Base-by-base conservation (phyloP, 2,113 vertebrate species). In the Mugil cephalus region DNA sequence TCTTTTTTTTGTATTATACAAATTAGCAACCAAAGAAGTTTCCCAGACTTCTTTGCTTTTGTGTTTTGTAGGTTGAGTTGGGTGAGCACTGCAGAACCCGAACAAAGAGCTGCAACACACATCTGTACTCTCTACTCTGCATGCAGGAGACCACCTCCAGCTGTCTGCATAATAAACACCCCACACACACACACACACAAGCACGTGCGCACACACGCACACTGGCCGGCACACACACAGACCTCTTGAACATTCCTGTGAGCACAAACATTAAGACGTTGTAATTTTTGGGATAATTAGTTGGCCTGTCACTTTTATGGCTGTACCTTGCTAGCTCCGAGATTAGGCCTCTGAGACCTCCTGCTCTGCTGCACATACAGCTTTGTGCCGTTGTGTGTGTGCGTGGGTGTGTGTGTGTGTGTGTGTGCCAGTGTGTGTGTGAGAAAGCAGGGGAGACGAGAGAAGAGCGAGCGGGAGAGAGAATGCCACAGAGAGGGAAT, bases 251-350 rank as follows among this genome's bases (percentile, higher is more conserved):
- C 78, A 59, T 66, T 76, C 78, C 90, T 80, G 82, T 69, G 81
- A 87, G 89, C 72, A 18, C 64, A 79, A 89, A 88, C 92, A 94
- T 94, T 94, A 93, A 92, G 90, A 93, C 84, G 91, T 88, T 92
- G 90, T 94, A 94, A 95, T 94, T 95, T 93, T 93, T 66, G 75
- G 88, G 84, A 92, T 94, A 94, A 94, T 93, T 93, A 94, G 92
- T 94, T 89, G 82, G 88, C 90, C 88, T 94, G 93, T 94, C 93
- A 94, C 84, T 91, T 94, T 93, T 93, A 94, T 93, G 87, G 85
- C 85, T 85, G 85, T 92, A 91, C 90, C 89, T 93, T 85, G 84
- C 80, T 75, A 67, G 88, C 77, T 63, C 81, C 17, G 45, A 87
- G 87, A 93, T 88, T 83, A 82, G 86, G 79, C 91, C 90, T 89